Evolutionary conservation across 2,797 vertebrate genomes (phyloP), one percentile per base, ranked within the genome.

Genomic region (Craterocephalus amniculus): DNA sequence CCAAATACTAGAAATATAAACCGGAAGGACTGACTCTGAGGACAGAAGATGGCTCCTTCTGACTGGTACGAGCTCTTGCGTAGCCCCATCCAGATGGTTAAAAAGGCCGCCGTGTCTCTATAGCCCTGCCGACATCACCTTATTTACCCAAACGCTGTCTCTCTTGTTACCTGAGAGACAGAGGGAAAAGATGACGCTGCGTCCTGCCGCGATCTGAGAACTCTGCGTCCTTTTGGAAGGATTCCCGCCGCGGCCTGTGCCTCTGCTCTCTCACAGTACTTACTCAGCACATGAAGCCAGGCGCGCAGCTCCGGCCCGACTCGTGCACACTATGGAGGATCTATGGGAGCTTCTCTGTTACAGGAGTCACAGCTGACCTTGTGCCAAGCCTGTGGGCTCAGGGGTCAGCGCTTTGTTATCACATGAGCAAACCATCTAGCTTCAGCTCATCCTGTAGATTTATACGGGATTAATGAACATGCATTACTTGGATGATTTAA

Each of bases 181-280:
- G 72, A 58, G 68, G 85, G 85, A 92, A 88, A 76, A 83, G 86
- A 89, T 91, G 87, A 93, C 75, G 70, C 77, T 57, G 83, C 65
- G 63, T 87, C 89, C 77, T 75, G 79, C 81, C 60, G 58, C 40
- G 79, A 87, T 71, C 29, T 4, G 85, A 93, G 90, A 92, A 91
- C 91, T 91, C 79, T 8, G 70, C 72, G 82, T 91, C 88, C 91
- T 93, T 91, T 93, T 86, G 87, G 83, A 90, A 81, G 65, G 66
- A 74, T 85, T 89, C 82, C 87, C 24, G 48, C 72, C 80, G 67
- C 75, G 8, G 75, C 79, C 73, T 74, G 72, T 66, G 27, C 81
- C 86, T 68, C 81, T 75, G 27, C 72, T 71, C 74, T 86, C 66
- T 64, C 78, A 57, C 90, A 62, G 78, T 75, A 80, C 89, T 91